These are phyloP conservation scores for Acanthurus lineatus DNA, from an alignment of 2,797 vertebrate species.

Conservation along the genomic window DNA sequence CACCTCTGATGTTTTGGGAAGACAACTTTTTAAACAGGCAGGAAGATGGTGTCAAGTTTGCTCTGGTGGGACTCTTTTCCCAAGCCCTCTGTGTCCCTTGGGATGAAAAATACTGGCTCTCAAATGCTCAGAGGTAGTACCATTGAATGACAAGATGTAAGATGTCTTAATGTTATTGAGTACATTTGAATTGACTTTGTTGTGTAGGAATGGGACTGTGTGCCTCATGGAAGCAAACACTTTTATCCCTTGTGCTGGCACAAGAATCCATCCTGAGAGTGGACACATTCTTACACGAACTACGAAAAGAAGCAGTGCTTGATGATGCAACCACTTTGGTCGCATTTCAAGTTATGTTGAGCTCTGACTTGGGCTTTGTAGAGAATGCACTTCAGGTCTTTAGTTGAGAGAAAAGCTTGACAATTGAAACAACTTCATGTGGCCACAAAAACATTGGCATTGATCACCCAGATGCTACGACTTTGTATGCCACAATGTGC, in stretches of 20 bases:
- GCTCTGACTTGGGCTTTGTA: not conserved
- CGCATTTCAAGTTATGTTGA: not conserved
- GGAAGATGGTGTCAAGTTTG: not conserved
- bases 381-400: not conserved
- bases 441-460: not conserved
- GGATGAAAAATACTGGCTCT: not conserved
- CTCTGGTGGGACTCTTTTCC: not conserved
- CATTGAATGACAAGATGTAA: not conserved
- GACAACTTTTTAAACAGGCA: not conserved
- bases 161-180: not conserved
- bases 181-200: not conserved
- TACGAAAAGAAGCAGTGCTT: not conserved
- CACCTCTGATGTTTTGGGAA: not conserved
- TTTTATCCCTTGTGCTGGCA: not conserved
- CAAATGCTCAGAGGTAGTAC: slow-evolving; percentile 1
- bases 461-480: not conserved
- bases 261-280: not conserved
- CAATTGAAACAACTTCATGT: not conserved
- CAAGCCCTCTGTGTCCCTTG: not conserved
- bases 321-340: not conserved
- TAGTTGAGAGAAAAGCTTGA: not conserved
- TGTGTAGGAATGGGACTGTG: not conserved
- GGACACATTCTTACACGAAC: not conserved
- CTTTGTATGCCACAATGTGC: not conserved
- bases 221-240: not conserved